Evolutionary conservation across 2,113 vertebrate species (phyloP).

Genomic region (Grammomys surdaster): DNA sequence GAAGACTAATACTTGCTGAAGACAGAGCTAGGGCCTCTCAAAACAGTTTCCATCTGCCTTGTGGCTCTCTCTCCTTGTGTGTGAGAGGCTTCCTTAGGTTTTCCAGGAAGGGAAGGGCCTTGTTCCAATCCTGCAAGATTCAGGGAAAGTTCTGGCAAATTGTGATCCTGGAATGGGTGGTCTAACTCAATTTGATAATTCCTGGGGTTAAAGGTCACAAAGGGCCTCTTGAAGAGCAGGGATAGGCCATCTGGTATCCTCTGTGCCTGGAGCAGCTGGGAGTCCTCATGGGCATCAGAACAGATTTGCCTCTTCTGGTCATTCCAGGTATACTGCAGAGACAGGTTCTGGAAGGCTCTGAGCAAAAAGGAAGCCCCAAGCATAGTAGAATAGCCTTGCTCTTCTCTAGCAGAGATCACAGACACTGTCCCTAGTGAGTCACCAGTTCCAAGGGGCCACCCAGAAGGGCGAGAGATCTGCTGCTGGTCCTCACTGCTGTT

Average conservation of each 20-base stretch:
- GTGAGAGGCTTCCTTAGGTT: neutral
- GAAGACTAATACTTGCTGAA: neutral
- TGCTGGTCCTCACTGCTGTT: neutral
- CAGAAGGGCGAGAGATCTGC: neutral
- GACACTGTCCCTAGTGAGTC: no score
- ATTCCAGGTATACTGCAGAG: conserved; percentile 93
- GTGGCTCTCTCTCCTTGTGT: no score
- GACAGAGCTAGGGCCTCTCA: neutral
- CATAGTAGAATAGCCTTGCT: neutral
- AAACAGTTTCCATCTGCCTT: neutral
- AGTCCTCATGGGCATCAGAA: conserved; percentile 94
- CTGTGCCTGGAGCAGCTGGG: conserved; percentile 90
- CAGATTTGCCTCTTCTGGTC: conserved; percentile 90
- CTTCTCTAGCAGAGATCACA: no score
- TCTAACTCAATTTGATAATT: conserved; percentile 96
- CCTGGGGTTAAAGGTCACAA: conserved; percentile 94
- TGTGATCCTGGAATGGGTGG: rapidly evolving
- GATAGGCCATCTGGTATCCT: conserved; percentile 87
- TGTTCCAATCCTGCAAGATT: no score
- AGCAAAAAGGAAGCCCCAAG: rapidly evolving
- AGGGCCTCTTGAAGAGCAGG: conserved; percentile 93
- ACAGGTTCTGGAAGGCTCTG: neutral
- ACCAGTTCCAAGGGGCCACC: neutral
- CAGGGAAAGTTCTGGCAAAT: rapidly evolving
- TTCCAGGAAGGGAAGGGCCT: neutral